These are phyloP conservation scores for Eilema depressum DNA, from an alignment of 2,888 invertebrate genomes.

Conservation along the genomic window DNA sequence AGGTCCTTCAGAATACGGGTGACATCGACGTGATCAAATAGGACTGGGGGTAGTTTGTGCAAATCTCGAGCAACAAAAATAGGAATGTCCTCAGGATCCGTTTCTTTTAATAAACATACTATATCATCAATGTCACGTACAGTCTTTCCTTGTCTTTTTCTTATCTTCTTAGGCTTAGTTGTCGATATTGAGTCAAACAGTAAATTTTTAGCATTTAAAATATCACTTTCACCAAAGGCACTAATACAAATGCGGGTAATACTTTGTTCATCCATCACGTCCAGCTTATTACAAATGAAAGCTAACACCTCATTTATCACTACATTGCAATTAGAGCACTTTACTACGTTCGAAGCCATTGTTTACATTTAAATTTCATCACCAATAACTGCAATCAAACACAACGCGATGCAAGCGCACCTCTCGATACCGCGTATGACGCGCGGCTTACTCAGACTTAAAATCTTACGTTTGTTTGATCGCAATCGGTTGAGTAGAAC, in stretches of 20 bases:
- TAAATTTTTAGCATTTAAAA: background rate
- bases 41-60: background rate
- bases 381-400: too few species aligned
- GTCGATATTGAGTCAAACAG: too few species aligned
- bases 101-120: constrained; percentile 21
- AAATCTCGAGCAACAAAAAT: constrained; percentile 20
- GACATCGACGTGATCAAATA: background rate
- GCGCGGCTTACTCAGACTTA: too few species aligned
- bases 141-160: constrained; percentile 1
- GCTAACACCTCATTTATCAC: constrained; percentile 1
- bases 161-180: background rate
- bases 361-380: background rate
- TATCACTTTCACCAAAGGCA: background rate
- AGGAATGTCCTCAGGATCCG: constrained; percentile 25
- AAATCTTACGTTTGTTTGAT: too few species aligned
- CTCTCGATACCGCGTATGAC: too few species aligned
- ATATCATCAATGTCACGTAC: constrained; percentile 2
- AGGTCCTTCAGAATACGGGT: constrained; percentile 1
- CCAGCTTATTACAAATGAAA: too few species aligned
- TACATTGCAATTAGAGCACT: constrained; percentile 6
- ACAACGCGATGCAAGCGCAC: too few species aligned
- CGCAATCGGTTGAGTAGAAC: too few species aligned
- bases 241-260: background rate
- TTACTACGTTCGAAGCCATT: background rate
- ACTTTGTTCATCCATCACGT: too few species aligned